phyloP scores from a whole-genome alignment of 2,797 vertebrate genomes.

The Enteromius viviparus region DNA sequence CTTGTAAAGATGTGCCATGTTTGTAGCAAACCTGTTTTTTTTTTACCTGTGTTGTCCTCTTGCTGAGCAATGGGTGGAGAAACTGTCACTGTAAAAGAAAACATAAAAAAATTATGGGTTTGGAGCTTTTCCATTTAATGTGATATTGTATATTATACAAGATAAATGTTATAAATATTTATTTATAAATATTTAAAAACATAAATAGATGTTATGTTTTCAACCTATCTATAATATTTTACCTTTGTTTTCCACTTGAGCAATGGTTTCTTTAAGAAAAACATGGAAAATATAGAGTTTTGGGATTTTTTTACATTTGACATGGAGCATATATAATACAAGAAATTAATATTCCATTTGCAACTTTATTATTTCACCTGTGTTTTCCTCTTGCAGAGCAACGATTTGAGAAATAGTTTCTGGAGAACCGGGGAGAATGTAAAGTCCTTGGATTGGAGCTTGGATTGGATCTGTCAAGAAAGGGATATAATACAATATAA shows the following conservation, averaged over 20 bases:
- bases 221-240: not conserved
- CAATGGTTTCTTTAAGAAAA: not conserved
- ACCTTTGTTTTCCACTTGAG: constrained; percentile 16
- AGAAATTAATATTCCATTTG: not conserved
- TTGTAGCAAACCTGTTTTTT: not conserved
- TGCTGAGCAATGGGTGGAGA: not conserved
- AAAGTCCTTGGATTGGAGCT: constrained; percentile 27
- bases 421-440: not conserved
- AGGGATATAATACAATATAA: not conserved
- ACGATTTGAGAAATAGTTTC: not conserved
- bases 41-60: constrained; percentile 19
- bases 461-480: constrained; percentile 4
- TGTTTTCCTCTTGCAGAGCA: not conserved
- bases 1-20: not conserved
- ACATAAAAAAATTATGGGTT: not conserved
- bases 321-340: not conserved
- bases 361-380: constrained; percentile 18
- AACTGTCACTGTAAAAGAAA: not conserved
- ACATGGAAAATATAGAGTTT: not conserved
- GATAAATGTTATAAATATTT: too few species aligned
- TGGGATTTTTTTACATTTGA: not conserved
- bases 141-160: not conserved
- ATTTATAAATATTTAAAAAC: too few species aligned
- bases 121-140: not conserved
- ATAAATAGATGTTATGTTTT: not conserved